Conservation (phyloP, 2,113 vertebrate species). For the Accipiter cooperii region DNA sequence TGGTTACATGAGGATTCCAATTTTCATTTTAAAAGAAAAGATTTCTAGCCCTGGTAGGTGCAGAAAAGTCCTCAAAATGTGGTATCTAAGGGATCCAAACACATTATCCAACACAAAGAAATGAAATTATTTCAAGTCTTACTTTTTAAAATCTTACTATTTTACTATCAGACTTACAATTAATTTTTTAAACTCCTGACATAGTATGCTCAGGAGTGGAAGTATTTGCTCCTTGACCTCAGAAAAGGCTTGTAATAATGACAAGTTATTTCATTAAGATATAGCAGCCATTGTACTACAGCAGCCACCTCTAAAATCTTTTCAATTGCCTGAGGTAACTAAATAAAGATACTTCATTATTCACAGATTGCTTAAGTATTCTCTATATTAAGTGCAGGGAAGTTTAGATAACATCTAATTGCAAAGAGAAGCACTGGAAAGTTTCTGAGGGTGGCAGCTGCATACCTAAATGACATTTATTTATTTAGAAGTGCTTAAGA, state of each 20-base stretch:
- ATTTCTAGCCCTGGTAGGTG: background rate
- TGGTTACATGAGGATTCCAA: background rate
- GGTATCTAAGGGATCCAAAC: background rate
- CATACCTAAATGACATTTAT: conserved; percentile 55
- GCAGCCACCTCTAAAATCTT: background rate
- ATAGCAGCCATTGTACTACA: background rate
- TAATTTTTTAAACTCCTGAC: background rate
- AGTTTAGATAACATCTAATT: conserved; percentile 57
- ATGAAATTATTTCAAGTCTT: background rate
- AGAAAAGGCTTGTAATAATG: background rate
- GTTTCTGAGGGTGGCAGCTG: conserved; percentile 36
- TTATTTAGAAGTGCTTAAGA: conserved; percentile 55
- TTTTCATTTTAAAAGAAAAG: background rate
- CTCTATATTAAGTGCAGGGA: background rate
- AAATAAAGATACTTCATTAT: background rate
- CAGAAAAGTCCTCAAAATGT: background rate
- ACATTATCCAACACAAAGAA: background rate
- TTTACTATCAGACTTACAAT: background rate
- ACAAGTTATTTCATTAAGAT: background rate
- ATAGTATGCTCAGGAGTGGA: background rate
- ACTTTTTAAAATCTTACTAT: background rate
- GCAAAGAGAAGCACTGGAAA: conserved; percentile 30
- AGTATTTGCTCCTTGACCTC: background rate
- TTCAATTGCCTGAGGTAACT: background rate
- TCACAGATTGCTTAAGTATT: conserved; percentile 10